Conservation (phyloP, 2,888 invertebrate genomes). For the Endomychus coccineus region DNA sequence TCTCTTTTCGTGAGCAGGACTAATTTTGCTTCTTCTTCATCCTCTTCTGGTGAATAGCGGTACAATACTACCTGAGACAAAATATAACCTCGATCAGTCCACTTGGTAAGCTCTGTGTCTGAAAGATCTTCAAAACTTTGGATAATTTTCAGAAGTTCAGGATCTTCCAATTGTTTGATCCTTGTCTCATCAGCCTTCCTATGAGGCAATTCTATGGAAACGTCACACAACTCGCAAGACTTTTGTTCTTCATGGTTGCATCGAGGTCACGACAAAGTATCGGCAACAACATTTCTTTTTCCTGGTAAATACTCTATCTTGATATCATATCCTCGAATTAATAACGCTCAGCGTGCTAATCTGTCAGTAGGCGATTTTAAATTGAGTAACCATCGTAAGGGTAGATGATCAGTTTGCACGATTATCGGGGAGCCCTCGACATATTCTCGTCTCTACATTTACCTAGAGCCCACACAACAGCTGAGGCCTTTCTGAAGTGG, state of each 20-base stretch:
- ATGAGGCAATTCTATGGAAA: constrained; percentile 17
- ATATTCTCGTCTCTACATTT: no score
- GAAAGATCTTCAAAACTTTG: constrained; percentile 14
- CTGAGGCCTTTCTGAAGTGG: no score
- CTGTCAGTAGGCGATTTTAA: constrained; percentile 40
- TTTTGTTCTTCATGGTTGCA: neutral
- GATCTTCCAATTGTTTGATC: constrained; percentile 22
- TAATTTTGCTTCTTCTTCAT: constrained; percentile 27
- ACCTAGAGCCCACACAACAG: no score
- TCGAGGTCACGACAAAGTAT: constrained; percentile 34
- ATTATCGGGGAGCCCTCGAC: no score
- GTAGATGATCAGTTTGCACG: no score
- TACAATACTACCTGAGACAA: constrained; percentile 24
- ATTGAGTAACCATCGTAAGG: constrained; percentile 40
- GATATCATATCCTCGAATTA: constrained; percentile 37
- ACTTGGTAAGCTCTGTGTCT: constrained; percentile 11
- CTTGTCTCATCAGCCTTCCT: constrained; percentile 4
- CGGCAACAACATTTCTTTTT: constrained; percentile 36
- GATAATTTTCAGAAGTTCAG: constrained; percentile 22
- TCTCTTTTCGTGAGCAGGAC: no score
- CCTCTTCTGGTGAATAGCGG: constrained; percentile 14
- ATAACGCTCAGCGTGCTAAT: constrained; percentile 42
- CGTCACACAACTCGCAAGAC: constrained; percentile 12
- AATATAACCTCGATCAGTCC: constrained; percentile 24
- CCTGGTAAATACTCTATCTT: constrained; percentile 38